Base-by-base conservation (phyloP, 2,888 invertebrate genomes). In the Cinara cedri region DNA sequence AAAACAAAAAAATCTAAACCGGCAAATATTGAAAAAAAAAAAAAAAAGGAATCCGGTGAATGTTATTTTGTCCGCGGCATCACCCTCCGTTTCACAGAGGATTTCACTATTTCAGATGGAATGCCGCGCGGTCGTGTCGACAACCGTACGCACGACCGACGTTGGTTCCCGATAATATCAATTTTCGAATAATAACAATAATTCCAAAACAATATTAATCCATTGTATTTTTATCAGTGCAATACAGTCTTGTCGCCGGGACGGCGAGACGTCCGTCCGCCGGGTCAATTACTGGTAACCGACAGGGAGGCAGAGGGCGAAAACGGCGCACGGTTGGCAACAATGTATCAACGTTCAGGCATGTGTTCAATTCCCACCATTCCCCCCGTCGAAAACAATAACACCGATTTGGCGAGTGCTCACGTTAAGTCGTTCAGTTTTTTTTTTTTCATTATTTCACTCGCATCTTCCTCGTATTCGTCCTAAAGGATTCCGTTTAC, bases 321-420 rank as follows among this genome's bases (percentile, higher is more conserved):
- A 34, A 19, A 34, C 55, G 34, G 44, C 49, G 74, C 42, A 60
- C 19, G 81, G 71, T 75, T 78, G 76, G 76, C 76, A 78, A 21
- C 76, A 68, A 60, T 78, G 76, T 78, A 78, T 78, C 76, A 68
- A 24, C 16, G 10, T n/a, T 11, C 16, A 60, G 76, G 76, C 76
- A 78, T 78, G 76, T 78, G 76, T 78, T 78, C 66, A 13, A 44
- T 78, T 78, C 76, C 76, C 68, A 78, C 76, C 68, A 68, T 68
- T 78, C 66, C 46, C 44, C 19, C 68, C 13, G 49, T 49, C 60
- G 76, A 70, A 78, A 78, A 78, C 76, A 78, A 78, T 68, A 78
- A 78, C 76, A 78, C 76, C 60, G 76, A 78, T 78, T 78, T 78
- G 68, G 76, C 68, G 76, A 78, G 21, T 51, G 76, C 34, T 55